Conservation (phyloP, 1,140 invertebrate species). For the Drosophila santomea region DNA sequence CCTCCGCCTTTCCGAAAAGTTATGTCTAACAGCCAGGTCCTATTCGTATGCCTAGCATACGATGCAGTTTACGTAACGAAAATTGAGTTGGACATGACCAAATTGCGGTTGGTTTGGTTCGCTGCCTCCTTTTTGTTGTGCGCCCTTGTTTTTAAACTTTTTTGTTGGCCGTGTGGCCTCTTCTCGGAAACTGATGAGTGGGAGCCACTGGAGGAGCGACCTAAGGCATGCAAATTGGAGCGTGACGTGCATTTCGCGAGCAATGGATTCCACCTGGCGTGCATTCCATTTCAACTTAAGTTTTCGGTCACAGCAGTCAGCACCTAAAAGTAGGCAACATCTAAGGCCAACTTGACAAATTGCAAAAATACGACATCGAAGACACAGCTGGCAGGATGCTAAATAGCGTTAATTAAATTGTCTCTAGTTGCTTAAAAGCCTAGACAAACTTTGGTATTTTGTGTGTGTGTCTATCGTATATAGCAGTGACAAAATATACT, state of each 20-base stretch:
- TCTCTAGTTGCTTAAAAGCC: slow-evolving; percentile 65
- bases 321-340: slow-evolving; percentile 46
- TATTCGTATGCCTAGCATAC: slow-evolving; percentile 53
- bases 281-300: slow-evolving; percentile 5
- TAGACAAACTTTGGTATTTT: slow-evolving; percentile 38
- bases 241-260: slow-evolving; percentile 75
- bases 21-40: slow-evolving; percentile 64
- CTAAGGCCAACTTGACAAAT: slow-evolving; percentile 56
- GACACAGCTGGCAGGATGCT: slow-evolving; percentile 29
- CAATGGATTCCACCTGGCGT: slow-evolving; percentile 20
- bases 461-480: background rate
- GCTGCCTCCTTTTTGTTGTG: slow-evolving; percentile 22
- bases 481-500: slow-evolving; percentile 3
- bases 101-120: slow-evolving; percentile 73
- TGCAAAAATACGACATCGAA: slow-evolving; percentile 45
- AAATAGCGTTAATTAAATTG: slow-evolving; percentile 80
- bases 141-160: slow-evolving; percentile 7
- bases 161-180: slow-evolving; percentile 22
- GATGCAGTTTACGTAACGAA: slow-evolving; percentile 81
- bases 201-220: background rate
- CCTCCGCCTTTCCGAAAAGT: slow-evolving; percentile 32
- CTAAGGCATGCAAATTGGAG: slow-evolving; percentile 70
- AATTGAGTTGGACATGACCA: slow-evolving; percentile 81
- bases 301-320: slow-evolving; percentile 12
- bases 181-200: slow-evolving; percentile 15